Conservation (phyloP, 2,797 vertebrate genomes). For the Mionectes olivaceus region DNA sequence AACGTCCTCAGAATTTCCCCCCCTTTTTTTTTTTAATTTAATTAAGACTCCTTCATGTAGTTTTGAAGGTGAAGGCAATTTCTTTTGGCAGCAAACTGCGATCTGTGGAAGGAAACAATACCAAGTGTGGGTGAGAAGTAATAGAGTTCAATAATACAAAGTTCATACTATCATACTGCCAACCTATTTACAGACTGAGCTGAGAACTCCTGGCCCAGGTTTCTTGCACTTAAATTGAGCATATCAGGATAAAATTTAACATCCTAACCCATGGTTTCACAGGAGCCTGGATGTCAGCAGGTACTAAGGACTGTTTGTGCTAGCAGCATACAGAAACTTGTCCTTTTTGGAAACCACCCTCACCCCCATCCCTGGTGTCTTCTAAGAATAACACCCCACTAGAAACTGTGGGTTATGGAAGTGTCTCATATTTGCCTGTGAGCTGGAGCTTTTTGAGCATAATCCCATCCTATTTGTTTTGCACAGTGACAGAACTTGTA, state of each 20-base stretch:
- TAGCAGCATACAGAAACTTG: background rate
- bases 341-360: background rate
- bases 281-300: background rate
- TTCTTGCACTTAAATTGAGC: background rate
- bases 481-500: background rate
- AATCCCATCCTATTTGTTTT: background rate
- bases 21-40: too few relatives aligned
- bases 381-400: background rate
- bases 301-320: background rate
- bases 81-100: background rate
- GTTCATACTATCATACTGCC: background rate
- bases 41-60: background rate
- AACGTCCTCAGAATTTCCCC: background rate
- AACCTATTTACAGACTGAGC: background rate
- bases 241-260: background rate
- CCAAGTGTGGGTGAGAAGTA: background rate
- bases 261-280: background rate
- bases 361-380: background rate
- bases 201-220: background rate
- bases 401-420: background rate
- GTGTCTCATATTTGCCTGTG: background rate
- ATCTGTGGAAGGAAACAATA: background rate
- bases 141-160: background rate
- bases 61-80: background rate
- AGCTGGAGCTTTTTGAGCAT: background rate